Evolutionary conservation across 35 echinoderm and acorn worm genomes (phyloP).

Genomic region (Acanthaster planci): DNA sequence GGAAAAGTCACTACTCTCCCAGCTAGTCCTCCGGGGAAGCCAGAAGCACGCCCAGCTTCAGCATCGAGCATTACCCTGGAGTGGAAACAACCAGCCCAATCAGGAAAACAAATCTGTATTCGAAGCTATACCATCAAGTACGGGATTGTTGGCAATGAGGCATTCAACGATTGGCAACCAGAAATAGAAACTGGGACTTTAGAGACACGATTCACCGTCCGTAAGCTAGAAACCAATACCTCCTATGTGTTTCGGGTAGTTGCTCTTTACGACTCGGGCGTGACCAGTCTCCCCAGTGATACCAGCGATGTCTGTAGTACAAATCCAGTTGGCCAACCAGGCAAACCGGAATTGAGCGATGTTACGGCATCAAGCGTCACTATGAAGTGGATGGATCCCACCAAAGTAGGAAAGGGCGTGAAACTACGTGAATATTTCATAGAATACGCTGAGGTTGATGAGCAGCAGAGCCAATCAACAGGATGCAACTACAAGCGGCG

Average conservation of each 20-base stretch:
- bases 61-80: background rate
- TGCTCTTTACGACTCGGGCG: background rate
- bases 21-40: background rate
- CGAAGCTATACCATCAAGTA: background rate
- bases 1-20: background rate
- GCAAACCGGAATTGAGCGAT: background rate
- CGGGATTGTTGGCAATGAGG: background rate
- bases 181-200: background rate
- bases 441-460: background rate
- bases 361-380: background rate
- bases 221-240: background rate
- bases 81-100: background rate
- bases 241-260: conserved; percentile 5
- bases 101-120: background rate
- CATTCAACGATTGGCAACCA: background rate
- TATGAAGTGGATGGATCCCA: background rate
- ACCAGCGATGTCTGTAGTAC: background rate
- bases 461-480: background rate
- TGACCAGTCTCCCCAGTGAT: background rate
- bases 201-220: background rate
- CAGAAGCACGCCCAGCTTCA: background rate
- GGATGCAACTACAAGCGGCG: background rate
- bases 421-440: background rate
- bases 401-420: background rate
- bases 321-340: background rate